phyloP scores from a whole-genome alignment of 2,113 vertebrate species.

The Malurus melanocephalus region DNA sequence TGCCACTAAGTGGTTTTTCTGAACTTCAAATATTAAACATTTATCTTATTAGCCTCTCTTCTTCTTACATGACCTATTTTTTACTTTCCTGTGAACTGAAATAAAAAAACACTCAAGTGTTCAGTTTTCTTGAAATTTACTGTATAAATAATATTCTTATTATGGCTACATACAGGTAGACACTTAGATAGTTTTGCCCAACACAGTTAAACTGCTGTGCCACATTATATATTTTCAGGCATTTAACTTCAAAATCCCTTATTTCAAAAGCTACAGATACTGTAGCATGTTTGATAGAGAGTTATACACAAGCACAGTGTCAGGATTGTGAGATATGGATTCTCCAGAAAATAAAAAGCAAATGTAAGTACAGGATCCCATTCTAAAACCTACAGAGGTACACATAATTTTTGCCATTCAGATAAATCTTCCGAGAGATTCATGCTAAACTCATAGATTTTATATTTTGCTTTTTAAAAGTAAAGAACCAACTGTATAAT shows the following conservation, averaged over 20 bases:
- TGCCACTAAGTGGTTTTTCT: not conserved
- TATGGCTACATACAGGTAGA: not conserved
- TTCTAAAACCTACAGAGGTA: not conserved
- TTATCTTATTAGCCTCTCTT: not conserved
- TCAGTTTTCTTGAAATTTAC: not conserved
- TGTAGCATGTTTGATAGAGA: not conserved
- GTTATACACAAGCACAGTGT: not conserved
- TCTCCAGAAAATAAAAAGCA: not conserved
- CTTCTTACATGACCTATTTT: conserved; percentile 19
- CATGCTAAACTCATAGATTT: not conserved
- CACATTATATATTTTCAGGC: not conserved
- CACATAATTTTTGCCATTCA: not conserved
- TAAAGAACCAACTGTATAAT: not conserved
- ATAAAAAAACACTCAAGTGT: not conserved
- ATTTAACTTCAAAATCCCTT: not conserved
- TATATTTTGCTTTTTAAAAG: not conserved
- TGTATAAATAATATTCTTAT: not conserved
- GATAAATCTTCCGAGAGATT: not conserved
- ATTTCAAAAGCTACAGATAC: not conserved
- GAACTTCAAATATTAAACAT: conserved; percentile 6
- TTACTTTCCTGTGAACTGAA: not conserved
- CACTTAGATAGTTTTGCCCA: not conserved
- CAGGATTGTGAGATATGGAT: not conserved
- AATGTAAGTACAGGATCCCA: not conserved
- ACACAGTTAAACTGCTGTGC: not conserved